Evolutionary conservation across 2,797 vertebrate species (phyloP).

Genomic region (Melanotaenia nigrans): DNA sequence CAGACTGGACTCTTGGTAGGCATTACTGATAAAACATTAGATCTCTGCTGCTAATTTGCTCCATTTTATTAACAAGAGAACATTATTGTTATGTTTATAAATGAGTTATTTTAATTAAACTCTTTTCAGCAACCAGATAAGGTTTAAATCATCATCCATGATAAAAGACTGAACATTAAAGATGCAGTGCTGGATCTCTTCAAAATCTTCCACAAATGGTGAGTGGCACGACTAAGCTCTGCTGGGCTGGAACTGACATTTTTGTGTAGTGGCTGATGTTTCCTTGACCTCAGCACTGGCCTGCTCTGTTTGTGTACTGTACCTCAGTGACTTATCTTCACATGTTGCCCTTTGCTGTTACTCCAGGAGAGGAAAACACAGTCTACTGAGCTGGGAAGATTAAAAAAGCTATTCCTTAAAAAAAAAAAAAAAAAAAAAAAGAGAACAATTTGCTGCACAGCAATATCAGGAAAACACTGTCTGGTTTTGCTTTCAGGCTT

Average conservation of each 20-base stretch:
- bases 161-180: slow-evolving; percentile 1
- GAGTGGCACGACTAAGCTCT: slow-evolving; percentile 21
- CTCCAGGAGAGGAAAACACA: slow-evolving; percentile 40
- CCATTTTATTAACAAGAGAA: background rate
- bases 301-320: slow-evolving; percentile 45
- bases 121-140: background rate
- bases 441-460: slow-evolving; percentile 20
- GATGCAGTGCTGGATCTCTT: slow-evolving; percentile 15
- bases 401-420: slow-evolving; percentile 47
- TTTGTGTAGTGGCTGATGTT: slow-evolving; percentile 49
- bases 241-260: slow-evolving; percentile 55
- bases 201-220: slow-evolving; percentile 44
- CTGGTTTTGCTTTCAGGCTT: slow-evolving; percentile 12
- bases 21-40: too few relatives aligned
- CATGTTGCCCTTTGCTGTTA: slow-evolving; percentile 59
- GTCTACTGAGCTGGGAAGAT: slow-evolving; percentile 37
- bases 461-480: slow-evolving; percentile 15
- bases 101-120: background rate
- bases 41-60: slow-evolving; percentile 5
- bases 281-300: slow-evolving; percentile 47
- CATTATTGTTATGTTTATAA: background rate
- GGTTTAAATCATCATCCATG: background rate
- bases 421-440: background rate
- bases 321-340: slow-evolving; percentile 64
- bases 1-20: background rate